Evolutionary conservation across 2,797 vertebrate species (phyloP), one percentile per base, ranked within the genome.

Genomic region (Mastacembelus armatus): DNA sequence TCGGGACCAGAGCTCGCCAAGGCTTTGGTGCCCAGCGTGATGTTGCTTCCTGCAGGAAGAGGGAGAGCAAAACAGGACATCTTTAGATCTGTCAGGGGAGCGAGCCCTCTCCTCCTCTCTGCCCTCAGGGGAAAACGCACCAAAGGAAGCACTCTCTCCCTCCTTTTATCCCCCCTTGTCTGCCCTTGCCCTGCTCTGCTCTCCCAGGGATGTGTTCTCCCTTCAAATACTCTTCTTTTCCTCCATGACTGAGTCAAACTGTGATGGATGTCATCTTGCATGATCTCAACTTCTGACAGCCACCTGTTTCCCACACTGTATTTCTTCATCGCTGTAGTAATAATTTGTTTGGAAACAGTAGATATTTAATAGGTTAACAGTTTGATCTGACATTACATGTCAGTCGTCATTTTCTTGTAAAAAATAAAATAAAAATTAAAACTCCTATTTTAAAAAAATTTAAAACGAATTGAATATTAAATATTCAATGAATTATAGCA

Each of bases 21-120:
- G 44, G 65, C 85, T 88, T 85, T 87, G 77, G 81, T 84, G 87
- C 91, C 81, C 91, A 92, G 92, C 89, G 35, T 92, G 91, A 84
- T 85, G 88, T 85, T 85, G 87, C 88, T 94, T 94, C 92, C 94
- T 94, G 91, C 94, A 94, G 93, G 93, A 95, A 94, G 92, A 91
- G 92, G 87, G 88, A 88, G 88, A 88, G 83, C 91, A 94, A 95
- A 92, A 96, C 93, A 95, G 94, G 93, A 92, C 92, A 92, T 90
- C 91, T 89, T 40, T 88, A 82, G 92, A 94, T 40, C 88, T 82
- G 89, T 93, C 91, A 91, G 90, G 89, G 90, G 94, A 92, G 90
- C 88, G 91, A 85, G 85, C 87, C 91, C 92, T 84, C 91, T 94
- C 93, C 92, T 88, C 77, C 76, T 80, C 72, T 79, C 71, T 74